Evolutionary conservation across 2,797 vertebrate genomes (phyloP).

Genomic region (Rhinoraja longicauda): DNA sequence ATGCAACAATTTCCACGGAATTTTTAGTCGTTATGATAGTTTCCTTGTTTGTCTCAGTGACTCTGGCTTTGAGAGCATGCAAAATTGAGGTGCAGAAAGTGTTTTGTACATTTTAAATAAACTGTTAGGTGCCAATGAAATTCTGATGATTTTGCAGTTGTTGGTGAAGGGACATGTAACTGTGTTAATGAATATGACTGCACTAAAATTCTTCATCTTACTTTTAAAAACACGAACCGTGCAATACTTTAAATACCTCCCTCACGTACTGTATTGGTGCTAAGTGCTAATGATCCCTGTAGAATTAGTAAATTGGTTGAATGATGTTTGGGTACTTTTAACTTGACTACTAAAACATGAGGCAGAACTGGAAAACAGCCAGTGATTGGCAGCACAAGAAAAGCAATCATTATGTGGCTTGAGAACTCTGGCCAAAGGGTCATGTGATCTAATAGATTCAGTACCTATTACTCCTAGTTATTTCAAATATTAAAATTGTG

Average conservation of each 20-base stretch:
- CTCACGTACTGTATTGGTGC: background rate
- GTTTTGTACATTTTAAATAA: background rate
- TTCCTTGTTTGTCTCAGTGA: background rate
- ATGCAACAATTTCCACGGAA: background rate
- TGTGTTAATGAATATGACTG: background rate
- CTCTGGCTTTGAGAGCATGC: background rate
- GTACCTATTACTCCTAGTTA: background rate
- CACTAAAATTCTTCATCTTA: background rate
- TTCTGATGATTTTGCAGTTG: background rate
- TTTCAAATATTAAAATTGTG: background rate
- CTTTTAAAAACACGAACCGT: background rate
- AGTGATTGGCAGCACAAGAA: background rate
- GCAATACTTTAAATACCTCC: background rate
- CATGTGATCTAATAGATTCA: background rate
- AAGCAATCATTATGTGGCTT: background rate
- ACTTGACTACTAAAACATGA: background rate
- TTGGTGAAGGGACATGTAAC: background rate
- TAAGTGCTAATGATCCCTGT: background rate
- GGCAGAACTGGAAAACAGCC: slow-evolving; percentile 1
- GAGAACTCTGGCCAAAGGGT: background rate
- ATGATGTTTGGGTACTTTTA: background rate
- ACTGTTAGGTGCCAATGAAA: background rate
- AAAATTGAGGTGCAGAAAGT: background rate
- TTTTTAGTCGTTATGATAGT: background rate
- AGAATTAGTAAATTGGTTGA: background rate